phyloP scores from a whole-genome alignment of 2,888 invertebrate genomes.

The Chymomyza amoena region DNA sequence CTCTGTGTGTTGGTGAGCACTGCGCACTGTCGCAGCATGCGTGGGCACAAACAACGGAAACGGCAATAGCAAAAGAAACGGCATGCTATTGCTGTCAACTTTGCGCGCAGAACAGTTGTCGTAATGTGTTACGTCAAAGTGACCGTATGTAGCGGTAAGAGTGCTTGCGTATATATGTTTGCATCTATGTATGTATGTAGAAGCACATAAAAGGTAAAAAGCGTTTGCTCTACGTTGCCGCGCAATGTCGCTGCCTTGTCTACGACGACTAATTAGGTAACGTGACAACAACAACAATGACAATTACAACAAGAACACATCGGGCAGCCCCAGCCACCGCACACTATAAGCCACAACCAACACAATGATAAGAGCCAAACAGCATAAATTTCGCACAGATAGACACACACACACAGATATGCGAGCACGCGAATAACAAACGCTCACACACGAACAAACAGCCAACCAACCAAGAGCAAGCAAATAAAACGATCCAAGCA shows the following conservation, averaged over 20 bases:
- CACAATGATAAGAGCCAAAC: slow-evolving; percentile 61
- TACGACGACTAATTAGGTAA: slow-evolving; percentile 76
- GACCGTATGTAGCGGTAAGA: slow-evolving; percentile 23
- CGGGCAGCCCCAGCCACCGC: slow-evolving; percentile 16
- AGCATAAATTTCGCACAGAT: slow-evolving; percentile 67
- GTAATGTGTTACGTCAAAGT: slow-evolving; percentile 65
- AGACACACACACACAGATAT: slow-evolving; percentile 45
- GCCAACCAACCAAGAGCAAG: slow-evolving; percentile 3
- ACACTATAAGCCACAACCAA: slow-evolving; percentile 8
- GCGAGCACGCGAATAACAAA: slow-evolving; percentile 6
- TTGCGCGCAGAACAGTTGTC: slow-evolving; percentile 42
- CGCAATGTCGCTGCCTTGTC: slow-evolving; percentile 71
- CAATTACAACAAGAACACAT: slow-evolving; percentile 34
- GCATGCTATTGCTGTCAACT: background rate
- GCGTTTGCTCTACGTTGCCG: slow-evolving; percentile 5
- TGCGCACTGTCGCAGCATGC: background rate
- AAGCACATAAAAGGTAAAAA: slow-evolving; percentile 1
- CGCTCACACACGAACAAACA: slow-evolving; percentile 18
- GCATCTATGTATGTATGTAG: slow-evolving; percentile 25
- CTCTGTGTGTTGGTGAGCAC: background rate
- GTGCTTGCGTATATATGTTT: slow-evolving; percentile 7
- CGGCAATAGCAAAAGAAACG: background rate
- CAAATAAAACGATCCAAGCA: slow-evolving; percentile 61
- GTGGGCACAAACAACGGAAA: background rate
- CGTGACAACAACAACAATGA: slow-evolving; percentile 61